A percentile compares a stretch with the other conserved stretches of the same genome.
Conservation (phyloP, 2,797 vertebrate species). For the Acrocephalus scirpaceus region DNA sequence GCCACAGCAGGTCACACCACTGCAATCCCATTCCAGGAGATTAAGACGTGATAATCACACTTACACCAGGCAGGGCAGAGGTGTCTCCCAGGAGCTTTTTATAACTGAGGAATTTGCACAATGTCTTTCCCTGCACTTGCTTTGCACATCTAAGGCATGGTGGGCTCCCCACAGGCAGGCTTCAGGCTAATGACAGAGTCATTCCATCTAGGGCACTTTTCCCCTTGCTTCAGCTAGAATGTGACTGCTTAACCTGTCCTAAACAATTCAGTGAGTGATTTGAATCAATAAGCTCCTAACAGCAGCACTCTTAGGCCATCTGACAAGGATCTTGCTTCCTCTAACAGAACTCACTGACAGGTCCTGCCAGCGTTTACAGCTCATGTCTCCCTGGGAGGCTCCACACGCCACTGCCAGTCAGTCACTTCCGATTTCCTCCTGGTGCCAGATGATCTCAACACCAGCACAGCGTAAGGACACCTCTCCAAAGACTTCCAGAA, state of each 20-base stretch:
- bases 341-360: neutral
- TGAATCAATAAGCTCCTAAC: neutral
- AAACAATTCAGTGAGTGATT: neutral
- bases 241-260: neutral
- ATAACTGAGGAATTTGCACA: neutral
- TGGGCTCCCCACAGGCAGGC: neutral
- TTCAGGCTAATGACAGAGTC: neutral
- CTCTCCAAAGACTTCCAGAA: neutral
- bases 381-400: neutral
- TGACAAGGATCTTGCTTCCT: neutral
- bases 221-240: neutral
- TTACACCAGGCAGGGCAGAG: neutral
- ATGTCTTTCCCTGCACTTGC: neutral
- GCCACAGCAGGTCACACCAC: neutral
- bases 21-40: neutral
- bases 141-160: neutral
- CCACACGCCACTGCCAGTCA: neutral
- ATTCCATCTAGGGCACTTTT: neutral
- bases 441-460: conserved; percentile 19
- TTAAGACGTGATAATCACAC: rapidly evolving
- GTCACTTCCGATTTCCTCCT: neutral
- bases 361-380: neutral
- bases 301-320: neutral
- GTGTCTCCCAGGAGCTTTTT: neutral
- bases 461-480: neutral